These are phyloP conservation scores for Umimayanthus chanpuru DNA, from an alignment of 92 coral and sea anemone genomes.

Conservation along the genomic window DNA sequence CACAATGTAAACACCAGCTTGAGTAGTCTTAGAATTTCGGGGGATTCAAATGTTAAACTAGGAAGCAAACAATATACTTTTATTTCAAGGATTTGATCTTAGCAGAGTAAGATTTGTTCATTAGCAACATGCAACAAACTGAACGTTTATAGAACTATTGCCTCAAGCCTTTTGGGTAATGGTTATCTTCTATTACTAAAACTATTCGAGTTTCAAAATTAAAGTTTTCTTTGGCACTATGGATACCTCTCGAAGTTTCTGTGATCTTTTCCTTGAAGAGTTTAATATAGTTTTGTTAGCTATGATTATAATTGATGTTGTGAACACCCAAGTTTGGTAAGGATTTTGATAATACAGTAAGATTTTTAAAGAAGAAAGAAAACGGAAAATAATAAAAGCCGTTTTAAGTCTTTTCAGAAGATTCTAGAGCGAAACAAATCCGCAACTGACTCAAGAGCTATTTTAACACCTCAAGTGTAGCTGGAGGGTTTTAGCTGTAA, in stretches of 20 bases:
- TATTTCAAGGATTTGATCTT: no score
- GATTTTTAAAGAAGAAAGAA: no score
- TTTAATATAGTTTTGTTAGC: no score
- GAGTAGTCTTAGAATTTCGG: neutral
- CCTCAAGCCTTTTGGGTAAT: no score
- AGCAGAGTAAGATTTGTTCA: neutral
- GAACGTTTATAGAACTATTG: neutral
- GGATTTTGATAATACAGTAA: no score
- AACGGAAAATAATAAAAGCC: neutral
- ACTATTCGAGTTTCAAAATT: no score
- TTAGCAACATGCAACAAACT: neutral
- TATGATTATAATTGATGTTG: no score
- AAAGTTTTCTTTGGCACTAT: no score
- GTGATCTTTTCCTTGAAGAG: no score
- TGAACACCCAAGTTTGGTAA: no score
- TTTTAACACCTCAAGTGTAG: neutral
- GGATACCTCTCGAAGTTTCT: no score
- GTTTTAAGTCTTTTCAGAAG: neutral
- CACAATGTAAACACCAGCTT: neutral
- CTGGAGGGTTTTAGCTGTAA: neutral
- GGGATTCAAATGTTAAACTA: neutral
- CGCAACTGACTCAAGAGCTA: neutral
- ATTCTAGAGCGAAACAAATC: neutral
- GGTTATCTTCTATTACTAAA: no score
- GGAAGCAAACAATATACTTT: neutral